These are phyloP conservation scores for Heliconius charithonia DNA, from an alignment of 2,888 invertebrate species.

Conservation along the genomic window DNA sequence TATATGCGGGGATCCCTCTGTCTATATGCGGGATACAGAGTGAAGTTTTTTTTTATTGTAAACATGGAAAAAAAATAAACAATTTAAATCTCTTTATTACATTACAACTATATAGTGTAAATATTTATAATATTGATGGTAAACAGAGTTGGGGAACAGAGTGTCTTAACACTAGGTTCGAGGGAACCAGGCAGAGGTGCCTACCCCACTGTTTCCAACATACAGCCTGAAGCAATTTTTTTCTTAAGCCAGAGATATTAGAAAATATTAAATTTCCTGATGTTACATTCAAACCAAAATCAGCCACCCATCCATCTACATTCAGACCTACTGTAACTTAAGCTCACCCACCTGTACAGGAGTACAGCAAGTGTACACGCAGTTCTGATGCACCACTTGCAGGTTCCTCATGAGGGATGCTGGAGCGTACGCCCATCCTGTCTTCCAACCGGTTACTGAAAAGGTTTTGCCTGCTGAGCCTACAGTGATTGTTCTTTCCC, in stretches of 20 bases:
- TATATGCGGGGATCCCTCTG: not conserved
- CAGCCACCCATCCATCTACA: not conserved
- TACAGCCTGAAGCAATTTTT: no score
- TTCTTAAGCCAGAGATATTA: no score
- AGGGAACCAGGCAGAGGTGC: no score
- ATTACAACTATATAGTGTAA: no score
- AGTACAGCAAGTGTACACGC: slow-evolving; percentile 95
- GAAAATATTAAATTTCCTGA: no score
- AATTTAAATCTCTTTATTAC: no score
- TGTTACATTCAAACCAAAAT: no score
- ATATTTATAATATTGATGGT: no score
- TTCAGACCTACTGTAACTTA: not conserved
- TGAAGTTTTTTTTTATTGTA: not conserved
- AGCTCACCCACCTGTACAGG: slow-evolving; percentile 87
- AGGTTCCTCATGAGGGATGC: slow-evolving; percentile 90
- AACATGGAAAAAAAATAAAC: not conserved
- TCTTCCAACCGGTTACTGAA: slow-evolving; percentile 98
- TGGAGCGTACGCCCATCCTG: slow-evolving; percentile 98
- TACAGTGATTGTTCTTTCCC: slow-evolving; percentile 97
- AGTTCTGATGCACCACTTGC: slow-evolving; percentile 96
- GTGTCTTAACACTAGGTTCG: no score
- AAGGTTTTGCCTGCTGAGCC: slow-evolving; percentile 99
- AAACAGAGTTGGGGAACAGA: no score
- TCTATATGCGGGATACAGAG: not conserved
- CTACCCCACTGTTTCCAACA: no score